Evolutionary conservation across 2,888 invertebrate species (phyloP).

Genomic region (Poecilus cupreus): DNA sequence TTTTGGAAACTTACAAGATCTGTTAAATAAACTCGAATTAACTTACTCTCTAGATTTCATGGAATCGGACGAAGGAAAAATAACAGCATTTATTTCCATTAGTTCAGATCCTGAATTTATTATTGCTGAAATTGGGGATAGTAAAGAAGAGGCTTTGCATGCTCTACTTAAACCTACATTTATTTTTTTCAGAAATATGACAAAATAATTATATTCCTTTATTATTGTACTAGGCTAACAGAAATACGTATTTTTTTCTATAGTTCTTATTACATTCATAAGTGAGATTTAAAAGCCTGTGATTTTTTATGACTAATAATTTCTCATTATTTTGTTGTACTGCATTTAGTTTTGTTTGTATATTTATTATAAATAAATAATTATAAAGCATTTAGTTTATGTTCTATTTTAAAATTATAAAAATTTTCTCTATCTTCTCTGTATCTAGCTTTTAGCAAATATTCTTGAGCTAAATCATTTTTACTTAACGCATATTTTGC

Average conservation of each 20-base stretch:
- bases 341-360: no score
- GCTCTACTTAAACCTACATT: background rate
- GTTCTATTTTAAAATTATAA: conserved; percentile 71
- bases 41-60: background rate
- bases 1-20: background rate
- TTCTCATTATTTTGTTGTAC: no score
- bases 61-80: background rate
- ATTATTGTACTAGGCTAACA: background rate
- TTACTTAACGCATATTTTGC: conserved; percentile 70
- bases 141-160: background rate
- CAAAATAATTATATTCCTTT: conserved; percentile 8
- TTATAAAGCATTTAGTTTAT: conserved; percentile 45
- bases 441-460: conserved; percentile 74
- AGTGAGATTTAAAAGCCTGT: background rate
- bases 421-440: conserved; percentile 75
- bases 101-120: conserved; percentile 43
- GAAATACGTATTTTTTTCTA: background rate
- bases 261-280: background rate
- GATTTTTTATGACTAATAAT: background rate
- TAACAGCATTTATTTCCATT: conserved; percentile 14
- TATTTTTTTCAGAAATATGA: conserved; percentile 36
- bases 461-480: conserved; percentile 73
- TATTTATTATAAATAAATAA: conserved; percentile 59
- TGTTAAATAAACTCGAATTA: conserved; percentile 39
- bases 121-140: background rate